A percentile compares a stretch with the other conserved stretches of the same genome.
These are phyloP conservation scores for Hydropotes inermis DNA, from an alignment of 2,113 vertebrate genomes.

Conservation along the genomic window DNA sequence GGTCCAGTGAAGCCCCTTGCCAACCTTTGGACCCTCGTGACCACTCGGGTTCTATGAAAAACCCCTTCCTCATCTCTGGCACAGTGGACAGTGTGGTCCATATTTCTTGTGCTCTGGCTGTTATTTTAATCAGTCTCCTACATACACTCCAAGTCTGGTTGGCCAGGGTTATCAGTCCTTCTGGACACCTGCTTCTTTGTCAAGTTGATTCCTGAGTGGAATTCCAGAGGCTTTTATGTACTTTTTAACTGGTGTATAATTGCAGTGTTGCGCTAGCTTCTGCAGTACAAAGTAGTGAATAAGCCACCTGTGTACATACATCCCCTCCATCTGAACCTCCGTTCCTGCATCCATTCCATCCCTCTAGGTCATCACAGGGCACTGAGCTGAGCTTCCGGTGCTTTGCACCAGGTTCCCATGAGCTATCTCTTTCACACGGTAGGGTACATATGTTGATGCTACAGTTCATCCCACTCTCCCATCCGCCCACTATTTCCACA, in stretches of 20 bases:
- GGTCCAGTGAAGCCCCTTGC: background rate
- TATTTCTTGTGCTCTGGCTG: background rate
- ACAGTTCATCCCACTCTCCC: background rate
- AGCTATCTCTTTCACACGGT: background rate
- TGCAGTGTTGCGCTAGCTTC: background rate
- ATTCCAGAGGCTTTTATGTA: background rate
- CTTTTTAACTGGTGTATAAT: background rate
- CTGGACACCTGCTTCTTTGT: background rate
- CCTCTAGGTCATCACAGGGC: background rate
- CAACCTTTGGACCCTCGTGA: background rate
- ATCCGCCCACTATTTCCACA: background rate
- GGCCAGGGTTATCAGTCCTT: background rate
- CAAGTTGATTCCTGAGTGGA: background rate
- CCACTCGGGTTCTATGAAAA: background rate
- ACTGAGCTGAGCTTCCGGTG: background rate
- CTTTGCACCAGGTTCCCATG: background rate
- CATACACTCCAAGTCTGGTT: background rate
- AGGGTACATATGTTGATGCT: fast-evolving
- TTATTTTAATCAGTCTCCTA: background rate
- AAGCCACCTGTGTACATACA: too few relatives aligned
- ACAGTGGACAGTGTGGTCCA: too few relatives aligned
- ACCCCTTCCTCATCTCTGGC: background rate
- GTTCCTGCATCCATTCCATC: background rate
- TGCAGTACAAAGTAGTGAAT: too few relatives aligned
- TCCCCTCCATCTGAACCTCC: background rate